Evolutionary conservation across 2,888 invertebrate genomes (phyloP), one percentile per base, ranked within the genome.

Genomic region (Arrhopalites spinosus): DNA sequence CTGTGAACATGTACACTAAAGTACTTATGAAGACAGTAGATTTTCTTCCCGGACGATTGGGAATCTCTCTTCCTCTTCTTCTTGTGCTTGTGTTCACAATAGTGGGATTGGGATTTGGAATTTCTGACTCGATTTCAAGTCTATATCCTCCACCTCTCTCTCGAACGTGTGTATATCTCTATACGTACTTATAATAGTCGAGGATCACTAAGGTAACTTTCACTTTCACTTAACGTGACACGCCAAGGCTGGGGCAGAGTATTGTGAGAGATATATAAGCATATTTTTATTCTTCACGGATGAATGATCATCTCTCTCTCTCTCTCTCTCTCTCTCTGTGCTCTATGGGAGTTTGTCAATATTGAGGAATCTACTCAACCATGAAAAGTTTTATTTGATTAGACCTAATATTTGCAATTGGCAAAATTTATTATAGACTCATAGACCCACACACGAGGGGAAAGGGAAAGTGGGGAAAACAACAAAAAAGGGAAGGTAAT

Each of bases 301-400:
- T 50, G 43, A 53, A 36, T 53, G 67, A 74, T 74, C 56, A 66
- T 67, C 50, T 30, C 53, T 13, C 25, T 15, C 53, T 53, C 13
- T 59, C 27, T 11, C 25, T 59, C 59, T 59, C 25, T 59, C 59
- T n/a, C 67, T 50, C 71, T 23, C 45, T n/a, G 23, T 59, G 71
- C 67, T 50, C 71, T 23, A 61, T n/a, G 23, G 67, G 71, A 72
- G 71, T 72, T 72, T 72, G 71, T 72, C 71, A 72, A 72, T 72
- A 72, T 72, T 72, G 71, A 72, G 63, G 71, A 72, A 72, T 61
- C 71, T 72, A 20, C 23, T 72, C 61, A 45, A 27, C 61, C 71
- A 72, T 25, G 53, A 56, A 73, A 77, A 69, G 73, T 63, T 43
- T 74, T 77, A 77, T 77, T 77, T 74, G 77, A 77, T 77, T 77